Evolutionary conservation across 1,140 invertebrate species (phyloP), one percentile per base, ranked within the genome.

Genomic region (Paraescarpia echinospica): DNA sequence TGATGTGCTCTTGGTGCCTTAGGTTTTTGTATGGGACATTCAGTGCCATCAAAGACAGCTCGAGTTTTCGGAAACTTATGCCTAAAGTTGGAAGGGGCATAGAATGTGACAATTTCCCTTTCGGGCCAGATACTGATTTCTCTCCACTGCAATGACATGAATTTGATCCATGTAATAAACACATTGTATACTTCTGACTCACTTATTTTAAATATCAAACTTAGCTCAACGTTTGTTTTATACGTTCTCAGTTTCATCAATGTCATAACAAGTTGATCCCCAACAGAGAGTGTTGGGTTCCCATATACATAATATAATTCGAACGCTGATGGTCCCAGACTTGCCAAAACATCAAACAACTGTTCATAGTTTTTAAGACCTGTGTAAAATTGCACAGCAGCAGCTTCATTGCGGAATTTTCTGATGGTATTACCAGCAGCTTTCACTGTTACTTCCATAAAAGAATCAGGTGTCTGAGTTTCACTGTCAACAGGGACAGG

Each of bases 161-260:
- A 92, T 33, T 33, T 77, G 1, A 92, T 89, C 92, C 92, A 92
- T 34, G 92, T 92, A 88, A 92, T 88, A 34, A 92, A 92, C 14
- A 92, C 59, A 22, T 33, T 92, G 41, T 88, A 89, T 12, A 92
- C 88, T 22, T 89, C 88, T 92, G 92, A 18, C 59, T 92, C 34
- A 34, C 27, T 33, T n/a, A 92, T 89, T 14, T 41, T 33, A 92
- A 92, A 92, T 9, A 92, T 89, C 18, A 92, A 34, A 91, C 93
- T 93, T 14, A 95, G 48, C 94, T 95, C 94, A 92, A 93, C 93
- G 92, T 95, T 93, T 35, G 92, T 91, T 33, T 92, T 94, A 89
- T 94, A 92, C 90, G 88, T 90, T 89, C 94, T 93, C 35, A 77
- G 59, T 41, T 41, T 41, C 12, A 41, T 41, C 12, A 41, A 41